phyloP scores from a whole-genome alignment of 2,888 invertebrate species.

The Pharmacophagus antenor region DNA sequence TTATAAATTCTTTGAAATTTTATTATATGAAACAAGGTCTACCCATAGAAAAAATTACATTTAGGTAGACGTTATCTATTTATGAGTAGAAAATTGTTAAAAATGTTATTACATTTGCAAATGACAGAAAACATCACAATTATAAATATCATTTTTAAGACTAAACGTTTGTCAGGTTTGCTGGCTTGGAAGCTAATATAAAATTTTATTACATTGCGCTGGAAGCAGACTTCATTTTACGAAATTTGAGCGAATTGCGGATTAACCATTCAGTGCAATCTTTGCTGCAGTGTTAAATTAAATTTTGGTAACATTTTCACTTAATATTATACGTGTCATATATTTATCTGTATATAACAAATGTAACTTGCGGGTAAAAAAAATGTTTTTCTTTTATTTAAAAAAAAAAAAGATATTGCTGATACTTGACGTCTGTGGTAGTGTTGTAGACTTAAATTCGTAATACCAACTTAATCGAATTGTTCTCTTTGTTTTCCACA shows the following conservation, averaged over 20 bases:
- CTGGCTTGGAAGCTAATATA: not conserved
- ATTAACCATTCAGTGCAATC: conserved; percentile 24
- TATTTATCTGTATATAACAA: no score
- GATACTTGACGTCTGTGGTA: no score
- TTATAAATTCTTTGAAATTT: not conserved
- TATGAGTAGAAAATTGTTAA: not conserved
- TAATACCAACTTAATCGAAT: no score
- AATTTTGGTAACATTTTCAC: conserved; percentile 14
- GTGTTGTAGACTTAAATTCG: no score
- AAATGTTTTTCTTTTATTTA: not conserved
- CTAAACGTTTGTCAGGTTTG: not conserved
- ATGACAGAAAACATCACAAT: not conserved
- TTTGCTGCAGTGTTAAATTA: conserved; percentile 17
- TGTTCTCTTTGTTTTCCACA: no score
- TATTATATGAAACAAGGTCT: not conserved
- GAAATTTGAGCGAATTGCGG: conserved; percentile 25
- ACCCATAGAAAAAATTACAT: no score
- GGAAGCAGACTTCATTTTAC: conserved; percentile 25
- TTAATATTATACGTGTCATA: not conserved
- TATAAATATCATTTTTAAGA: not conserved
- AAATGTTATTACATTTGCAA: not conserved
- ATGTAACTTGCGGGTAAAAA: not conserved
- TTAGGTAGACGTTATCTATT: no score
- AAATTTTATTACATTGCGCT: conserved; percentile 15
- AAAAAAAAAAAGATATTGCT: not conserved